Evolutionary conservation across 2,888 invertebrate genomes (phyloP), one percentile per base, ranked within the genome.

Genomic region (Phasia obesa): DNA sequence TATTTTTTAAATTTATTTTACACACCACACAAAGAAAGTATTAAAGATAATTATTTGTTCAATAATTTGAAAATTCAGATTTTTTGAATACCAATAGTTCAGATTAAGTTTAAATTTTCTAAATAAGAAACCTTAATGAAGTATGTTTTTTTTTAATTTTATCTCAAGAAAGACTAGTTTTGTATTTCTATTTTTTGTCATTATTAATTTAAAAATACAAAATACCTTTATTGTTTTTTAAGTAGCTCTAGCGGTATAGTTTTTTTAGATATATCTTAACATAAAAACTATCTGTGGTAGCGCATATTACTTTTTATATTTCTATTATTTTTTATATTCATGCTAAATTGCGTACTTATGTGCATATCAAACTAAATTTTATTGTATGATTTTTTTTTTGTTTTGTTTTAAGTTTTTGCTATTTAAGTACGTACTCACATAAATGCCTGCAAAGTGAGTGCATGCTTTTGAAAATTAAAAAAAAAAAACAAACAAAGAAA

Each of bases 341-440:
- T 76, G 67, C 71, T 83, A 79, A 83, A 83, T 83, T 83, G 79
- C 79, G 79, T 79, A 75, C 83, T 83, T 83, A 76, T 83, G 79
- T 79, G 79, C 75, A 83, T 83, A 71, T 83, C 71, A 79, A 79
- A 83, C 69, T 74, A 79, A 83, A 79, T 83, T 79, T 83, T 83
- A 83, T 76, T 83, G 71, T 73, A 44, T 75, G 44, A 47, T 64
- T 38, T 69, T 53, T 71, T 55, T n/a, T 27, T 13, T 31, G 1
- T 57, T 44, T 47, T 60, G 57, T 25, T 67, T 57, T 19, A 21
- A 55, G 65, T 55, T 25, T 23, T 38, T 76, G 25, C 31, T 55
- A 67, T 71, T 64, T 49, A 47, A 35, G 44, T 77, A 42, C 53
- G 19, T 23, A 21, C 6, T 25, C 59, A 31, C 38, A 31, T 19